phyloP scores from a whole-genome alignment of 2,888 invertebrate genomes.

The Actias luna region DNA sequence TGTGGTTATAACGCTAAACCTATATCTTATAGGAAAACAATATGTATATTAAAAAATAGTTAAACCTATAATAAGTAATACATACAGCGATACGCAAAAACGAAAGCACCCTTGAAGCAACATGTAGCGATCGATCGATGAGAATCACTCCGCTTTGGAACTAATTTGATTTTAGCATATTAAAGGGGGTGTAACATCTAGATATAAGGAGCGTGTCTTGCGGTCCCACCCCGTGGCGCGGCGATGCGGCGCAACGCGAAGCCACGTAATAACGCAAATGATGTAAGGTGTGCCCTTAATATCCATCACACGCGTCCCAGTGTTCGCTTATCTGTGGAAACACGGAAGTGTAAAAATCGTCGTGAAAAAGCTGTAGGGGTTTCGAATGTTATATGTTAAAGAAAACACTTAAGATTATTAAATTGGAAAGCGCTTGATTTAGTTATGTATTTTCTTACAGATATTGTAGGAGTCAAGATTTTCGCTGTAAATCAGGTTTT shows the following conservation, averaged over 20 bases:
- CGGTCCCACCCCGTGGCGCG: conserved; percentile 44
- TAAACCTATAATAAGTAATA: conserved; percentile 47
- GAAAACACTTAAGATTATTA: conserved; percentile 73
- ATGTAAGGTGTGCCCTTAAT: conserved; percentile 82
- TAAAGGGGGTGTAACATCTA: conserved; percentile 75
- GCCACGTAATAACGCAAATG: conserved; percentile 78
- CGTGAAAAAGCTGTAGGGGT: conserved; percentile 60
- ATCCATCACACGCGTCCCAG: conserved; percentile 80
- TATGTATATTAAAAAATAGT: too few relatives aligned
- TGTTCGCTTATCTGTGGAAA: conserved; percentile 81
- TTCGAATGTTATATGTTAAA: conserved; percentile 52
- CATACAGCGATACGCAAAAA: conserved; percentile 35
- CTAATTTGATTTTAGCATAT: conserved; percentile 83
- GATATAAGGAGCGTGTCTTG: conserved; percentile 77
- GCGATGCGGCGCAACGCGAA: conserved; percentile 13
- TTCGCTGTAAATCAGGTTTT: neutral
- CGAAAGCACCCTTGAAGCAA: conserved; percentile 54
- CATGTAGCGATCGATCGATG: conserved; percentile 68
- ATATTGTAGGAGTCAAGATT: neutral
- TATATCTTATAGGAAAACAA: too few relatives aligned
- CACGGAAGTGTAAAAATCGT: conserved; percentile 81
- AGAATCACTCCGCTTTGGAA: conserved; percentile 78
- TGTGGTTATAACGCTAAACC: too few relatives aligned
- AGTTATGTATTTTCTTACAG: conserved; percentile 19
- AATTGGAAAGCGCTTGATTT: conserved; percentile 33